Conservation (phyloP, 2,113 vertebrate species). For the Channa argus region DNA sequence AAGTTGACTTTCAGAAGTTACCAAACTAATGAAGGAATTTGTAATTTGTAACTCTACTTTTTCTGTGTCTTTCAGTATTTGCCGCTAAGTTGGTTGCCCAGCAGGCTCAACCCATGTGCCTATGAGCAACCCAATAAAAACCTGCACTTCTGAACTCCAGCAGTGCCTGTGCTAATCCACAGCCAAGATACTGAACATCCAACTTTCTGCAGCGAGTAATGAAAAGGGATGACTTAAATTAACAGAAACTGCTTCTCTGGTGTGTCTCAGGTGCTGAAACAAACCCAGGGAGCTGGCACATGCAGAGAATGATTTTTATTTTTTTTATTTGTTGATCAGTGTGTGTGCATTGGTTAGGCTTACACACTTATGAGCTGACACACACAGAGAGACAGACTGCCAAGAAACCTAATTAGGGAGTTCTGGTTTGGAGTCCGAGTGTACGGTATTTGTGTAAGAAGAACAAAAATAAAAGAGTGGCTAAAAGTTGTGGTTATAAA, state of each 20-base stretch:
- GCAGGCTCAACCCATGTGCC: not conserved
- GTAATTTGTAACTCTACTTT: too few species aligned
- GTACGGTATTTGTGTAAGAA: not conserved
- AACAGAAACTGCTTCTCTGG: slow-evolving; percentile 26
- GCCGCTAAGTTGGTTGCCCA: not conserved
- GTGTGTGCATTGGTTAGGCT: slow-evolving; percentile 12
- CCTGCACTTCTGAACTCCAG: not conserved
- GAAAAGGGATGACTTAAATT: slow-evolving; percentile 15
- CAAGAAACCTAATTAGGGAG: slow-evolving; percentile 59
- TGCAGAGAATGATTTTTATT: slow-evolving; percentile 38
- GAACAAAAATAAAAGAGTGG: slow-evolving; percentile 10
- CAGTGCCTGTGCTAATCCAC: not conserved
- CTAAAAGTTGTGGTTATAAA: slow-evolving; percentile 22
- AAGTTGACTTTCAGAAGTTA: too few species aligned
- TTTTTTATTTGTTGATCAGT: slow-evolving; percentile 23
- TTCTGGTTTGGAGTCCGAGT: slow-evolving; percentile 14
- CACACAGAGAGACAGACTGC: slow-evolving; percentile 5
- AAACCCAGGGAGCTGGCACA: slow-evolving; percentile 17
- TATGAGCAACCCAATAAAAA: not conserved
- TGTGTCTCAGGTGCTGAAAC: not conserved
- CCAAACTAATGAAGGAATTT: too few species aligned
- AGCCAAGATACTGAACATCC: not conserved
- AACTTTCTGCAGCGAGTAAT: not conserved
- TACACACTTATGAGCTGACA: not conserved
- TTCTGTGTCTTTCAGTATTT: not conserved